These are phyloP conservation scores for Callorhinus ursinus DNA, from an alignment of 2,113 vertebrate genomes.

Conservation along the genomic window DNA sequence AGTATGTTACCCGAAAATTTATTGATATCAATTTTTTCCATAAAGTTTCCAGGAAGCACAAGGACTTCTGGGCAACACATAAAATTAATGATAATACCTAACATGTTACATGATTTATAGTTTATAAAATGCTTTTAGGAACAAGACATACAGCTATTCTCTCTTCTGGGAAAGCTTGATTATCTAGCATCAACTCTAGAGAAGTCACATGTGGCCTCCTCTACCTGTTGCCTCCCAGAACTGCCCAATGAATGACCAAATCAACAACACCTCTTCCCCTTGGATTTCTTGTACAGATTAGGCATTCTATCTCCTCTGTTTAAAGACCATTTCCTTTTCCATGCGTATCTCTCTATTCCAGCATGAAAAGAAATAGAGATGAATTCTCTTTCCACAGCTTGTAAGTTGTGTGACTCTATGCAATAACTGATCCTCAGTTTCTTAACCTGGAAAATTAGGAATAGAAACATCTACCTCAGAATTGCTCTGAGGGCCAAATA, in stretches of 20 bases:
- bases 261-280: not conserved
- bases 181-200: not conserved
- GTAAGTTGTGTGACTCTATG: not conserved
- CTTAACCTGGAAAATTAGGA: not conserved
- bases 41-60: slow-evolving; percentile 38
- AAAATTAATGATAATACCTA: slow-evolving; percentile 11
- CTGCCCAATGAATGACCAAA: accelerated
- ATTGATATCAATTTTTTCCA: slow-evolving; percentile 1
- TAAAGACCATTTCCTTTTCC: not conserved
- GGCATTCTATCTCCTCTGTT: not conserved
- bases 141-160: not conserved
- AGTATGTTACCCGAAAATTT: slow-evolving; percentile 22
- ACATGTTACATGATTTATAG: not conserved
- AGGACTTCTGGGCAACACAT: not conserved
- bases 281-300: not conserved
- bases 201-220: not conserved
- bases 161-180: not conserved
- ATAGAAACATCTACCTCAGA: not conserved
- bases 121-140: slow-evolving; percentile 40
- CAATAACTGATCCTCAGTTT: not conserved
- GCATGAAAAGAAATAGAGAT: not conserved
- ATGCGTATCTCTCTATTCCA: not conserved
- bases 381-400: not conserved
- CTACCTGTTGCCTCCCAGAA: not conserved
- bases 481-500: not conserved